Percentiles rank a stretch among this genome's conserved stretches.
Evolutionary conservation across 2,797 vertebrate genomes (phyloP).

Genomic region (Neomorphus geoffroyi): DNA sequence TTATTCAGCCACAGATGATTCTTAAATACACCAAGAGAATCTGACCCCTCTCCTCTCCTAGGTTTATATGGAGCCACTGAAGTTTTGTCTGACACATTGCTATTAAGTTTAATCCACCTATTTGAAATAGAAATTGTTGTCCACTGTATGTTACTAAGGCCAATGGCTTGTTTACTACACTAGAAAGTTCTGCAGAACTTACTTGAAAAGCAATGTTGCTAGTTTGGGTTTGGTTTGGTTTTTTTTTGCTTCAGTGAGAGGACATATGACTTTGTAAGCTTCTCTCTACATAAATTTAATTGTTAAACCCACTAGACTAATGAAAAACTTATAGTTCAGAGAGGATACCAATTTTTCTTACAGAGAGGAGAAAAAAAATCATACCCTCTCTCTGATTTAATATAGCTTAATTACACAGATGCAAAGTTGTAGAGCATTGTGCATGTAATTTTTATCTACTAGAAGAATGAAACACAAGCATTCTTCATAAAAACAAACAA

Average conservation of each 20-base stretch:
- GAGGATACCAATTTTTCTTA: neutral
- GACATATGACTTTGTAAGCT: fast-evolving
- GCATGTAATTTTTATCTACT: neutral
- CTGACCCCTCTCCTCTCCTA: fast-evolving
- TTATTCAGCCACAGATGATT: neutral
- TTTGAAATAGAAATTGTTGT: neutral
- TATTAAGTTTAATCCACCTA: neutral
- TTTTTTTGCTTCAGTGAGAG: neutral
- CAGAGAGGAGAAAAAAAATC: neutral
- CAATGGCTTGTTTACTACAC: neutral
- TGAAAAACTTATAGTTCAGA: neutral
- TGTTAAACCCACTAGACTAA: neutral
- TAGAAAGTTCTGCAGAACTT: neutral
- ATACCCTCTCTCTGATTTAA: neutral
- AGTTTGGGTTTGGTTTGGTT: too few relatives aligned
- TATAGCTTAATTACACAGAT: neutral
- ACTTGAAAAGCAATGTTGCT: fast-evolving
- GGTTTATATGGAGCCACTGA: fast-evolving
- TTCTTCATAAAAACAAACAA: neutral
- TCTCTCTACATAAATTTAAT: neutral
- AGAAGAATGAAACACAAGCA: neutral
- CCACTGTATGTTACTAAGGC: neutral
- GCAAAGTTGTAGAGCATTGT: neutral
- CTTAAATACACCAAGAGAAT: neutral
- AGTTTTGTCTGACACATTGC: neutral